A percentile compares a stretch with the other conserved stretches of the same genome.
Evolutionary conservation across 2,888 invertebrate species (phyloP).

Genomic region (Pseudococcus viburni): DNA sequence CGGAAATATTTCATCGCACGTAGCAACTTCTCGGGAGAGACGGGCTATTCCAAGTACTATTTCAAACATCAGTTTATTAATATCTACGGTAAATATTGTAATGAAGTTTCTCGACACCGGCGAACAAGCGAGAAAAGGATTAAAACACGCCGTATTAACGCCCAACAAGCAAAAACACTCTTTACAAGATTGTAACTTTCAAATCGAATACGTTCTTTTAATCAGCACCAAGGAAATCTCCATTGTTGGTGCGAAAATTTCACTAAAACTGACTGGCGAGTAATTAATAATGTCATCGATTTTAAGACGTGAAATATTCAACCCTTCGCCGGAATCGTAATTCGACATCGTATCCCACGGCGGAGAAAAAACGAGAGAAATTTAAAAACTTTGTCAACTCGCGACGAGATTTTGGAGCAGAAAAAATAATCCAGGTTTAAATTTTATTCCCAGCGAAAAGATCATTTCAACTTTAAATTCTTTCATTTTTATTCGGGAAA

Average conservation of each 20-base stretch:
- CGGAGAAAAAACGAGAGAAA: background rate
- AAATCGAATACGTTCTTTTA: conserved; percentile 1
- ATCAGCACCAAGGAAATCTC: background rate
- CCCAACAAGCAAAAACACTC: background rate
- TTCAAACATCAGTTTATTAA: conserved; percentile 17
- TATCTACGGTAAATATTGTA: conserved; percentile 5
- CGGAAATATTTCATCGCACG: conserved; percentile 37
- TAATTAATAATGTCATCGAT: background rate
- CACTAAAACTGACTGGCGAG: background rate
- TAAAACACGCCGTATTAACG: background rate
- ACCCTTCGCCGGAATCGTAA: background rate
- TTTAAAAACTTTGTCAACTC: background rate
- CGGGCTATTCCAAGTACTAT: background rate
- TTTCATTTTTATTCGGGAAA: background rate
- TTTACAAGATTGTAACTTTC: background rate
- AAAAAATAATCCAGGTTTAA: background rate
- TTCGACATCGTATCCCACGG: background rate
- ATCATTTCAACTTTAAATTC: background rate
- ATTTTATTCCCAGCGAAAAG: background rate
- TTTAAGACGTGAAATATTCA: background rate
- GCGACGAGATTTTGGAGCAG: background rate
- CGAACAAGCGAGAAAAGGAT: background rate
- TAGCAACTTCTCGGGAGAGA: background rate
- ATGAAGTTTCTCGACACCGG: conserved; percentile 17
- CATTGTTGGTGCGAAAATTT: background rate